phyloP scores from a whole-genome alignment of 1,140 invertebrate genomes.

The Drosophila lowei region DNA sequence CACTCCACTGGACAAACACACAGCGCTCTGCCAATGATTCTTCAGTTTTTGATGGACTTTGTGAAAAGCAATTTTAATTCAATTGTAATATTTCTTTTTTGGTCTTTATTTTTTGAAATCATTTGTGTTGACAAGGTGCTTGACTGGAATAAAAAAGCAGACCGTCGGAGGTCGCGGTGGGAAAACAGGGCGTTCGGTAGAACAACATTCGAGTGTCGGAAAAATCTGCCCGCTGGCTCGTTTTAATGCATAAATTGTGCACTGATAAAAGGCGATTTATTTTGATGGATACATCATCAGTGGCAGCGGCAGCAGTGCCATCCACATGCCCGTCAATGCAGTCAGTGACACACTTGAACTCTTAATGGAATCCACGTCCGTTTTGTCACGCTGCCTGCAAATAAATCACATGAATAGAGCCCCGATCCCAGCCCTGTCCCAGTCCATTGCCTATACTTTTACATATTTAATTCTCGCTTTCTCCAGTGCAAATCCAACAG shows the following conservation, averaged over 20 bases:
- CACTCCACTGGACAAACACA: conserved; percentile 26
- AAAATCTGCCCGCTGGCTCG: conserved; percentile 27
- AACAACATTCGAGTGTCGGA: conserved; percentile 51
- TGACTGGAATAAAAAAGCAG: conserved; percentile 52
- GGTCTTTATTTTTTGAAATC: conserved; percentile 29
- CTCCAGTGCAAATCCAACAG: conserved; percentile 30
- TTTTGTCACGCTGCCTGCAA: conserved; percentile 63
- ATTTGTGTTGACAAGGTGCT: conserved; percentile 62
- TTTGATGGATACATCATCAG: conserved; percentile 41
- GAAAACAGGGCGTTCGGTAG: conserved; percentile 18
- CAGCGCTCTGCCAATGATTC: not conserved
- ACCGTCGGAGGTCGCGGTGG: conserved; percentile 27
- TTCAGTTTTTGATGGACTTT: conserved; percentile 10
- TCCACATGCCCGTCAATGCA: conserved; percentile 37
- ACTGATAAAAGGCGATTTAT: conserved; percentile 63
- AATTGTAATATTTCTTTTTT: conserved; percentile 35
- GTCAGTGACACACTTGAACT: conserved; percentile 55
- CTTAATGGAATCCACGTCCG: conserved; percentile 72
- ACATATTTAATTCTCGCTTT: conserved; percentile 76
- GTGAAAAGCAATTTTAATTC: conserved; percentile 39
- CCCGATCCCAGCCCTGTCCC: conserved; percentile 27
- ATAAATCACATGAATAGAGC: conserved; percentile 68
- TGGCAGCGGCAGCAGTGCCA: conserved; percentile 4
- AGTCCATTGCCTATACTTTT: conserved; percentile 36
- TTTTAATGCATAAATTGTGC: conserved; percentile 51